These are phyloP conservation scores for Aurelia sp. DNA, from an alignment of 30 jellyfish, hydroid and myxozoan genomes.

Conservation along the genomic window DNA sequence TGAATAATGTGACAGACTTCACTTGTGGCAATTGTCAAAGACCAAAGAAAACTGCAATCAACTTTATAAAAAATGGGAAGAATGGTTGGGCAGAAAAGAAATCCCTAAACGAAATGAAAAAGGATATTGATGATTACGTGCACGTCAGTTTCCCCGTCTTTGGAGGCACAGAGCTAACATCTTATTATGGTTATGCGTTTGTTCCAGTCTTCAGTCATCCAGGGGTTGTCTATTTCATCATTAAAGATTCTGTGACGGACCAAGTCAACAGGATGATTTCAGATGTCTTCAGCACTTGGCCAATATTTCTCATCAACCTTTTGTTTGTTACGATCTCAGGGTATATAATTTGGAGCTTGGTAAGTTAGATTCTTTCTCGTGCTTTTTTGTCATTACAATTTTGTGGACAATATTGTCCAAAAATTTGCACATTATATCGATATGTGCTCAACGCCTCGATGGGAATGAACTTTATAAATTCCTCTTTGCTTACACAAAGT, in stretches of 20 bases:
- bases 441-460: too few relatives aligned
- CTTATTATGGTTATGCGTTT: constrained; percentile 59
- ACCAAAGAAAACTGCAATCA: constrained; percentile 19
- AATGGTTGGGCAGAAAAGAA: constrained; percentile 73
- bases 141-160: constrained; percentile 70
- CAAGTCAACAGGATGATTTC: constrained; percentile 11
- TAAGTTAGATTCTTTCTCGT: constrained; percentile 11
- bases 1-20: constrained; percentile 26
- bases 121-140: constrained; percentile 55
- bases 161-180: constrained; percentile 52
- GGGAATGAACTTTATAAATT: too few relatives aligned
- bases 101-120: constrained; percentile 38
- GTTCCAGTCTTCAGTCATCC: constrained; percentile 74
- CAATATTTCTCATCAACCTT: constrained; percentile 62
- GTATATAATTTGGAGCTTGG: constrained; percentile 59
- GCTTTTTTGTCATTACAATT: too few relatives aligned
- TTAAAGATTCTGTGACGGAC: constrained; percentile 41
- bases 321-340: constrained; percentile 57
- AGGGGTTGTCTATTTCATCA: constrained; percentile 60
- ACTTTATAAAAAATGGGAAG: constrained; percentile 59
- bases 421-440: too few relatives aligned
- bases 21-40: constrained; percentile 57
- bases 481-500: too few relatives aligned
- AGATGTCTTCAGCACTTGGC: constrained; percentile 50
- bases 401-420: too few relatives aligned